phyloP scores from a whole-genome alignment of 2,797 vertebrate genomes.

The Coranthus polyacanthus region DNA sequence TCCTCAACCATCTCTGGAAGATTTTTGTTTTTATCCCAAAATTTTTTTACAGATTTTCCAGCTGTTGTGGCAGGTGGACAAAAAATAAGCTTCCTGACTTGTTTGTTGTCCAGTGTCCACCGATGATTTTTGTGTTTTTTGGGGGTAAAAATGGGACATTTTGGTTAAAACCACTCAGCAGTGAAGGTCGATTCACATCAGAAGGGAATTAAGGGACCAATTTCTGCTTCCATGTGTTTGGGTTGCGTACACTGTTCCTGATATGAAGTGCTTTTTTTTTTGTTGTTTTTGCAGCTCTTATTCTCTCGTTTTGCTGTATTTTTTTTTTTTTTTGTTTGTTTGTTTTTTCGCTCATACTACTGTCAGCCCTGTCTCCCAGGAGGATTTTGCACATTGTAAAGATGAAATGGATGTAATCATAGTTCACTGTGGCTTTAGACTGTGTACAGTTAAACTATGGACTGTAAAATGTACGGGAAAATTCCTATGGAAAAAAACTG shows the following conservation, averaged over 20 bases:
- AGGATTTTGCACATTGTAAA: slow-evolving; percentile 99
- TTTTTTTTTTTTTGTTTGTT: slow-evolving; percentile 16
- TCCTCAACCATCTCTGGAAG: background rate
- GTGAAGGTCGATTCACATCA: slow-evolving; percentile 81
- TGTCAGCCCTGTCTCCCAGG: slow-evolving; percentile 86
- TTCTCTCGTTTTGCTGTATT: slow-evolving; percentile 15
- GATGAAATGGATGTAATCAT: slow-evolving; percentile 94
- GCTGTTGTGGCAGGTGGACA: slow-evolving; percentile 7
- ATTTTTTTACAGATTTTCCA: background rate
- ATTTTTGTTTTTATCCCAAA: slow-evolving; percentile 4
- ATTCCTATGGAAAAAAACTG: slow-evolving; percentile 96
- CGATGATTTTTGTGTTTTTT: background rate
- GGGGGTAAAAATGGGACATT: slow-evolving; percentile 37
- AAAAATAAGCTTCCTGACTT: background rate
- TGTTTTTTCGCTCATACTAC: slow-evolving; percentile 84
- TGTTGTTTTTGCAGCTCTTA: slow-evolving; percentile 25
- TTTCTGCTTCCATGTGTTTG: slow-evolving; percentile 85
- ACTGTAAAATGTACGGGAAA: slow-evolving; percentile 93
- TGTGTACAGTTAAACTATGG: slow-evolving; percentile 97
- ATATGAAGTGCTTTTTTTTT: slow-evolving; percentile 57
- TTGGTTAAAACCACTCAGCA: slow-evolving; percentile 74
- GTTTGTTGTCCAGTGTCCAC: background rate
- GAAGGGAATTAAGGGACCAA: slow-evolving; percentile 94
- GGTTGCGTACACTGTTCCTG: slow-evolving; percentile 58
- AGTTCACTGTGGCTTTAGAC: slow-evolving; percentile 97